Conservation (phyloP, 2,888 invertebrate genomes). For the Polydrusus cervinus region DNA sequence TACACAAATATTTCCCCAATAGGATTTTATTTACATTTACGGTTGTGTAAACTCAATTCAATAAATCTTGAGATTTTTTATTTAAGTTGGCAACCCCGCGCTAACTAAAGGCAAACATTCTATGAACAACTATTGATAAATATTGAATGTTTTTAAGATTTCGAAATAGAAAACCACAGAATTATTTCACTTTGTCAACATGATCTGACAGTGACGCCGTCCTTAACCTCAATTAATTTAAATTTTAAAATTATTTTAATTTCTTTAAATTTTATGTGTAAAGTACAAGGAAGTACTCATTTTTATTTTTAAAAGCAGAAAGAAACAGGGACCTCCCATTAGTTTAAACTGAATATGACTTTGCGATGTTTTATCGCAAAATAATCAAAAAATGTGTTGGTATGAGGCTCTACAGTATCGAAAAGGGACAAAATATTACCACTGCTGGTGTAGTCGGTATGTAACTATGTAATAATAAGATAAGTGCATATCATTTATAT, state of each 20-base stretch:
- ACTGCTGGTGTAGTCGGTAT: slow-evolving; percentile 64
- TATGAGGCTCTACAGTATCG: background rate
- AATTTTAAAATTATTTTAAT: background rate
- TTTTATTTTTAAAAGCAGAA: background rate
- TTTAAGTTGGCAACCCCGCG: background rate
- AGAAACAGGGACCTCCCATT: background rate
- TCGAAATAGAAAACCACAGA: no score
- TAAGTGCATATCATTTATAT: slow-evolving; percentile 14
- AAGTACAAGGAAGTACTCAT: background rate
- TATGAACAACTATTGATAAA: no score
- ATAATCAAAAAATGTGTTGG: background rate
- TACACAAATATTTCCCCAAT: no score
- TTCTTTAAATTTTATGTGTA: background rate
- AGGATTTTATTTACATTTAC: no score
- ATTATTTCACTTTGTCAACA: no score
- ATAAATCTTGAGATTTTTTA: no score
- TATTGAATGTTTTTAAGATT: no score
- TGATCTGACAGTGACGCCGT: background rate
- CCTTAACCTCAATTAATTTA: slow-evolving; percentile 16
- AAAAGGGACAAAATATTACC: slow-evolving; percentile 42
- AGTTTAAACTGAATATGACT: background rate
- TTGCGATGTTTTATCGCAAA: slow-evolving; percentile 15
- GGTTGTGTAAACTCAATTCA: no score
- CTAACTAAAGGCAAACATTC: no score
- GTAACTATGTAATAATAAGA: no score